Base-by-base conservation (phyloP, 1,140 invertebrate genomes). In the Globodera ellingtonae region DNA sequence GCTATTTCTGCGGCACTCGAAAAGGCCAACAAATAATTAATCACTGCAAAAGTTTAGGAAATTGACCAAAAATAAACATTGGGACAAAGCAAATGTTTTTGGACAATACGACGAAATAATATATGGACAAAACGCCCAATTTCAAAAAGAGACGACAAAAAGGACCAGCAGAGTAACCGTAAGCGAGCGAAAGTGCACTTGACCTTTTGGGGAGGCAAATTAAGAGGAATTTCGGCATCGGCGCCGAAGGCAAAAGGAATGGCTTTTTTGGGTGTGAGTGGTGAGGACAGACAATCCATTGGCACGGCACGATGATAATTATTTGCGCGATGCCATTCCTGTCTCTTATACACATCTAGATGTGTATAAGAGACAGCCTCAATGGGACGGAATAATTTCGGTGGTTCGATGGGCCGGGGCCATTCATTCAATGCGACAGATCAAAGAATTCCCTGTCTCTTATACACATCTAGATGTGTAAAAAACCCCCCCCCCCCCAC, bases 301-400 rank as follows among this genome's bases (percentile, higher is more conserved):
- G 56, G 56, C 56, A 62, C 18, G 56, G 56, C 56, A 62, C 18
- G 56, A 52, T 52, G 50, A 18, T 62, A 62, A 62, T 62, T 62
- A 62, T 62, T 62, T 62, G 56, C 56, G 56, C 56, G 56, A 62
- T 62, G 56, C 56, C 56, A 62, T 62, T 18, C 35, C 35, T 35
- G 0, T 2, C 35, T 2, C 35, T 2, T 2, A 0, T 2, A 0
- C 35, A 0, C 35, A 0, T 35, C 35, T 2, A 0, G n/a, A n/a
- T n/a, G n/a, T n/a, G n/a, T n/a, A n/a, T n/a, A n/a, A n/a, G n/a
- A n/a, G n/a, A n/a, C n/a, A n/a, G n/a, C 35, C 56, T 52, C 56
- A 62, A 62, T 62, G 56, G 56, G 56, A 62, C 56, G 18, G 56
- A 62, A 62, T 62, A 62, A 62, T 62, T 52, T 52, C 15, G 56